A percentile compares a stretch with the other conserved stretches of the same genome.
phyloP scores from a whole-genome alignment of 2,888 invertebrate species.

The Dryomyza anilis region DNA sequence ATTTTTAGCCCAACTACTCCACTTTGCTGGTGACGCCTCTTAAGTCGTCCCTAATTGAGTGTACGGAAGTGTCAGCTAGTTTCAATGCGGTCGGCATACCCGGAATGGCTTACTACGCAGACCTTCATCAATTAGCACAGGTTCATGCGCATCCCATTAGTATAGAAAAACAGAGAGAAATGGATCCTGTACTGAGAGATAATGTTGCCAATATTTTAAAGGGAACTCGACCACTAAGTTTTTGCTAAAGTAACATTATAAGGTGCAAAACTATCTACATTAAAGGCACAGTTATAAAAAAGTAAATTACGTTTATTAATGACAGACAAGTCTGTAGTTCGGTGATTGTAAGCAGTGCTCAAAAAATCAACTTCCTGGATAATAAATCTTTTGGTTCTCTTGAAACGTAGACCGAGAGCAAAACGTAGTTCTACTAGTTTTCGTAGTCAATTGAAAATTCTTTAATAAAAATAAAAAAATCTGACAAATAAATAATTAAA shows the following conservation, averaged over 20 bases:
- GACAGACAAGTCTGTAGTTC: not conserved
- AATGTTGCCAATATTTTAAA: conserved; percentile 56
- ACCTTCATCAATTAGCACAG: conserved; percentile 73
- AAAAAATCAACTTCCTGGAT: not conserved
- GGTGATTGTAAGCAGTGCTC: not conserved
- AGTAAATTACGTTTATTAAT: conserved; percentile 12
- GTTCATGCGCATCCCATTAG: conserved; percentile 62
- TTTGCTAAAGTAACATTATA: conserved; percentile 48
- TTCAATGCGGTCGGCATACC: conserved; percentile 64
- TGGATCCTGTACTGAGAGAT: conserved; percentile 57
- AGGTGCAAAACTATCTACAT: not conserved
- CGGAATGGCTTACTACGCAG: conserved; percentile 69
- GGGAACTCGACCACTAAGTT: conserved; percentile 58
- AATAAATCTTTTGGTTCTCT: too few relatives aligned
- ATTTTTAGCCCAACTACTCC: conserved; percentile 55
- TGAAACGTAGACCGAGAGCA: too few relatives aligned
- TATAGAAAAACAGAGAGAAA: conserved; percentile 51
- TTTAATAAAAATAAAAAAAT: too few relatives aligned
- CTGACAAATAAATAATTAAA: too few relatives aligned
- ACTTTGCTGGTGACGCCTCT: conserved; percentile 70
- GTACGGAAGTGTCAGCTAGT: conserved; percentile 76
- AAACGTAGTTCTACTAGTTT: too few relatives aligned
- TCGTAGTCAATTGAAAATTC: too few relatives aligned
- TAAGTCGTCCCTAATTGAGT: conserved; percentile 71
- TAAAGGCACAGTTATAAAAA: conserved; percentile 9